Evolutionary conservation across 2,888 invertebrate genomes (phyloP), one percentile per base, ranked within the genome.

Genomic region (Diaprepes abbreviatus): DNA sequence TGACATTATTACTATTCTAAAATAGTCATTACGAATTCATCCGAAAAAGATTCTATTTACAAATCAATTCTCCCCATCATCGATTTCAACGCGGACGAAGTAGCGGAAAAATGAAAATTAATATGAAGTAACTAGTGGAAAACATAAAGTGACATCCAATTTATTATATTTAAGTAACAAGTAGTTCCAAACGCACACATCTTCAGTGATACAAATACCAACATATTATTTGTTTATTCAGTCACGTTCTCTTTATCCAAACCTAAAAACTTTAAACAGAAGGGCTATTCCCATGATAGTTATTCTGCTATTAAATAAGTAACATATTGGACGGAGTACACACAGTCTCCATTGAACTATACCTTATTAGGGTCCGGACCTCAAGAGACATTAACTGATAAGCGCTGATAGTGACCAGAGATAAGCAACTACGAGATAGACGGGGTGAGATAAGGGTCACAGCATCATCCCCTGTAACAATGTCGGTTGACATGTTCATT

Each of bases 401-500:
- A 75, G 74, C 73, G 68, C 62, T 64, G 78, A 79, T 79, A 78
- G 77, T 72, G 77, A 74, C 74, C 68, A 36, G 68, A 76, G 77
- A 77, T 77, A 78, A 78, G 76, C 73, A 74, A 70, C 33, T 21
- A 72, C 68, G 73, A 76, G 79, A 78, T 77, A 77, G 73, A 63
- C 68, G 72, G 74, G 76, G 72, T 70, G 74, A 75, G 78, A 77
- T 77, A 74, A 77, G 75, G 63, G 64, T 64, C 64, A 50, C 57
- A 45, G 57, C 57, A 63, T 62, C 70, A 66, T 71, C 57, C 66
- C 66, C 50, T 52, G 35, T 31, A 71, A 71, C 66, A 66, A 66
- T 70, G 57, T 66, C 33, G 74, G 75, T 74, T 82, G 82, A 82
- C 81, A 82, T 81, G 80, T 81, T 81, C 81, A 82, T 82, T 82